Conservation (phyloP, 2,113 vertebrate genomes). For the Tylochromis polylepis region DNA sequence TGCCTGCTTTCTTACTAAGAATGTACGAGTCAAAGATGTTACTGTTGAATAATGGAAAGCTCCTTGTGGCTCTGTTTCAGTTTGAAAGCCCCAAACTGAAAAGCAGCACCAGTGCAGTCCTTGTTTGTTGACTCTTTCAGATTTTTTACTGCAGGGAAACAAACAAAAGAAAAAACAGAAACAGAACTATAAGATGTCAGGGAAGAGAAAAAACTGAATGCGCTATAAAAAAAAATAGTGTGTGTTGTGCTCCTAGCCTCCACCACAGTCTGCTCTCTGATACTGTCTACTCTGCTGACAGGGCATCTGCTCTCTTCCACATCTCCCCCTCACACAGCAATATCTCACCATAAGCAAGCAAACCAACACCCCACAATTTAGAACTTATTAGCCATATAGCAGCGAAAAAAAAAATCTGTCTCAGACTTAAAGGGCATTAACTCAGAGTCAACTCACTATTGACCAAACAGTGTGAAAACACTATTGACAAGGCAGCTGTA, state of each 20-base stretch:
- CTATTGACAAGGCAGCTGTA: neutral
- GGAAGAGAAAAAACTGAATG: neutral
- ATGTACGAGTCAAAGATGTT: conserved; percentile 13
- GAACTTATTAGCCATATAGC: conserved; percentile 48
- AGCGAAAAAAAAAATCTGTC: neutral
- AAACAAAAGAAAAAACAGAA: neutral
- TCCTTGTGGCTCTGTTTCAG: conserved; percentile 13
- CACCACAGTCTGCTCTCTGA: conserved; percentile 21
- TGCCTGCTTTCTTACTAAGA: neutral
- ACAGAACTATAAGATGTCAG: neutral
- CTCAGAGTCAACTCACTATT: neutral
- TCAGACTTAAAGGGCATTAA: neutral
- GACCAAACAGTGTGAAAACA: neutral
- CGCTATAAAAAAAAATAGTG: neutral
- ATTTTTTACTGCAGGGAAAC: neutral
- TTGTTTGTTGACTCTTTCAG: neutral
- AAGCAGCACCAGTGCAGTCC: neutral
- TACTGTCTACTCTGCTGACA: conserved; percentile 53
- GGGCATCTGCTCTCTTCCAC: conserved; percentile 21
- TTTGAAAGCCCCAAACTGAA: neutral
- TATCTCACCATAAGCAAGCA: conserved; percentile 17
- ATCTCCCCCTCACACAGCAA: conserved; percentile 1
- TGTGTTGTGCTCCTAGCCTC: conserved; percentile 4
- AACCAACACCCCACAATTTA: conserved; percentile 35
- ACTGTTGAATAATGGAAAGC: conserved; percentile 43